A percentile compares a stretch with the other conserved stretches of the same genome.
Evolutionary conservation across 2,797 vertebrate genomes (phyloP).

Genomic region (Mergus octosetaceus): DNA sequence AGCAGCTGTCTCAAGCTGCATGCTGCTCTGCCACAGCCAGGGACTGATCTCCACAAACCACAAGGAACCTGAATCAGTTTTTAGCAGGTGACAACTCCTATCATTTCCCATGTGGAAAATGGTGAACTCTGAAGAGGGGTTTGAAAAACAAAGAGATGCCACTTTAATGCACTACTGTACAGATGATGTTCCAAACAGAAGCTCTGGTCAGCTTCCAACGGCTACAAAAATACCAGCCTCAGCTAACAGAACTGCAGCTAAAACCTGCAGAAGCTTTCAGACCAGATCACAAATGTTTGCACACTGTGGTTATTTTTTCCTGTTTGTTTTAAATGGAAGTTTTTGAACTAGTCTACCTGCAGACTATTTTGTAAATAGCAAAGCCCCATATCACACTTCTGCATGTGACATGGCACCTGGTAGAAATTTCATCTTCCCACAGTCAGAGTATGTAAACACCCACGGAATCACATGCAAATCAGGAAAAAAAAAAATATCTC

Average conservation of each 20-base stretch:
- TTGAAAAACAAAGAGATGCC: not conserved
- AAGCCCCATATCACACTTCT: not conserved
- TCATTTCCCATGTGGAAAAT: not conserved
- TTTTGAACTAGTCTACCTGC: not conserved
- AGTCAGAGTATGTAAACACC: too few relatives aligned
- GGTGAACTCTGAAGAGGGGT: not conserved
- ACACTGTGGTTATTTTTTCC: not conserved
- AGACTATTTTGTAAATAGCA: not conserved
- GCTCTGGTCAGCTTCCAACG: not conserved
- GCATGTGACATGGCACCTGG: not conserved
- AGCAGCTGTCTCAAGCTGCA: not conserved
- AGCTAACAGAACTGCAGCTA: not conserved
- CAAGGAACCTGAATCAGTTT: not conserved
- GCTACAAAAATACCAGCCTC: not conserved
- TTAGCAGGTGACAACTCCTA: not conserved
- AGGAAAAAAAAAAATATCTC: not conserved
- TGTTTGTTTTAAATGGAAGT: too few relatives aligned
- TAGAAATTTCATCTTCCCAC: not conserved
- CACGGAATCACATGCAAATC: not conserved
- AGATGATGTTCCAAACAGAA: not conserved
- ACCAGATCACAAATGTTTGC: not conserved
- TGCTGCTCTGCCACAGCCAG: not conserved
- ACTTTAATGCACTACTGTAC: rapidly evolving
- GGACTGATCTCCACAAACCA: not conserved
- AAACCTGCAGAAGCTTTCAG: not conserved